Evolutionary conservation across 2,797 vertebrate species (phyloP), one percentile per base, ranked within the genome.

Genomic region (Pagetopsis macropterus): DNA sequence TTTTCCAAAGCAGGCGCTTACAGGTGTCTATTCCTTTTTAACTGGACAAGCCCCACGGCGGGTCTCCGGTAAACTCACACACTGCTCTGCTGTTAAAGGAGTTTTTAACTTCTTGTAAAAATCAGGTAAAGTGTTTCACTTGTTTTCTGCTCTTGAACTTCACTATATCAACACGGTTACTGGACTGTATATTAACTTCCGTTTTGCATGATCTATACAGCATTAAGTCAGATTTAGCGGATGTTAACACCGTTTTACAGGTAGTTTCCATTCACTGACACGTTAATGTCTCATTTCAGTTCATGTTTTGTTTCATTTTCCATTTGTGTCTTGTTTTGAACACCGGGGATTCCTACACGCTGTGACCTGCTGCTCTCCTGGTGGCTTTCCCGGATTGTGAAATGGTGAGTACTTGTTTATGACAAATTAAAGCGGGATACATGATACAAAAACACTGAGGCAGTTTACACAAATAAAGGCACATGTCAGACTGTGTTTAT

Each of bases 11-110:
- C 61, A 23, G 72, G 46, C 66, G 64, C 74, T 65, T 63, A 84
- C 91, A 94, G 92, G 93, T 94, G 88, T 79, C 76, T 23, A 70
- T 65, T 87, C 80, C 75, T 77, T 89, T 88, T 15, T 74, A 50
- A 50, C 55, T 68, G 54, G 70, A 74, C 82, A 68, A 84, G 79
- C 59, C 48, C 44, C 33, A 13, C 15, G 60, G 71, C 63, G 23
- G 69, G n/a, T 72, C 55, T 65, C 56, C 54, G 57, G 74, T 64
- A 5, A 27, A 27, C 77, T 7, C 61, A n/a, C 63, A 19, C 33
- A 21, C 33, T 3, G 58, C 54, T 48, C 72, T 40, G 73, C 12
- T 31, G 44, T 40, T 70, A 3, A 10, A n/a, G 60, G 13, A 67
- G 61, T 23, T 54, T 21, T 19, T 43, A 17, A 62, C 45, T 4